Conservation (phyloP, 2,888 invertebrate genomes). For the Sinelater perroti region DNA sequence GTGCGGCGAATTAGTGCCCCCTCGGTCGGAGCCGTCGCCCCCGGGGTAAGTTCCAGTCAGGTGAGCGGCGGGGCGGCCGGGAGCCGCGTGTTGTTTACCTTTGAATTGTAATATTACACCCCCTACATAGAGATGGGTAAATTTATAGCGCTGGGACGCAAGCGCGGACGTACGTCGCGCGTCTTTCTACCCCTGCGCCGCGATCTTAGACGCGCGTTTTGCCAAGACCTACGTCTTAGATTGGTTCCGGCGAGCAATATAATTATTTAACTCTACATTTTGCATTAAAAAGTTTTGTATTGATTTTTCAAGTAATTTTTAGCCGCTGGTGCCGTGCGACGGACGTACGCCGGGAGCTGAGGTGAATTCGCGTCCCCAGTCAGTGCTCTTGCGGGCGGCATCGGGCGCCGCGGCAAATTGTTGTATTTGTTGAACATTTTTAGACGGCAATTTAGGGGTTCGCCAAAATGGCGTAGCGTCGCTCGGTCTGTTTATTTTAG, state of each 20-base stretch:
- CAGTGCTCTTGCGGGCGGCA: conserved; percentile 19
- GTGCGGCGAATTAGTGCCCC: conserved; percentile 20
- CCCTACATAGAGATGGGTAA: conserved; percentile 57
- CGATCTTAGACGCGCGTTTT: conserved; percentile 52
- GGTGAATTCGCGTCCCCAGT: conserved; percentile 43
- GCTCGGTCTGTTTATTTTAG: conserved; percentile 42
- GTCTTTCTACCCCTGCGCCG: conserved; percentile 52
- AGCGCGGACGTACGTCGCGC: conserved; percentile 52
- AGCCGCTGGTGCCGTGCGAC: conserved; percentile 48
- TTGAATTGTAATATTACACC: conserved; percentile 56
- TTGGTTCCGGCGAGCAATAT: conserved; percentile 56
- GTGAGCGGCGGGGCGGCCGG: conserved; percentile 29
- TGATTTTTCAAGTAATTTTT: conserved; percentile 59
- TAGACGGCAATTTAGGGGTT: conserved; percentile 58
- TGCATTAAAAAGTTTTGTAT: conserved; percentile 62
- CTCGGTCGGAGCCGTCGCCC: conserved; percentile 46
- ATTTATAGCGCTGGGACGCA: conserved; percentile 53
- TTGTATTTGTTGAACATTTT: conserved; percentile 58
- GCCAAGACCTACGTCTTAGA: conserved; percentile 54
- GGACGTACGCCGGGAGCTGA: conserved; percentile 43
- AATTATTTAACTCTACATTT: conserved; percentile 63
- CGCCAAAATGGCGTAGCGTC: conserved; percentile 61
- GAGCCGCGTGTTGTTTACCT: conserved; percentile 52
- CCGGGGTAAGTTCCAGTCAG: conserved; percentile 40
- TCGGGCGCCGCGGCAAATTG: conserved; percentile 44